These are phyloP conservation scores for Podilymbus podiceps DNA, from an alignment of 2,113 vertebrate species.

Conservation along the genomic window DNA sequence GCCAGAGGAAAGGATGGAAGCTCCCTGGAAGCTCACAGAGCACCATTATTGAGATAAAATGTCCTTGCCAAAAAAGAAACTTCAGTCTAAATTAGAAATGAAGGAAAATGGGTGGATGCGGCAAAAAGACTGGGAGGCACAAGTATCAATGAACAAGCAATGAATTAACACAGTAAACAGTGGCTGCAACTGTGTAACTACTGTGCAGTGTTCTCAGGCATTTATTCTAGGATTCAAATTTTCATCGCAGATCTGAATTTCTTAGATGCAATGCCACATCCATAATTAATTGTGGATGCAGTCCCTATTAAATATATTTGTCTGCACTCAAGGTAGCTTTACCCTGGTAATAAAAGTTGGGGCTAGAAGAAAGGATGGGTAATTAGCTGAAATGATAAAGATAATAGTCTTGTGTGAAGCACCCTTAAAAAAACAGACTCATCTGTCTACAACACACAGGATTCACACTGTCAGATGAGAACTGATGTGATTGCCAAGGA, in stretches of 20 bases:
- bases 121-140: neutral
- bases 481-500: neutral
- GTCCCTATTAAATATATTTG: neutral
- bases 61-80: neutral
- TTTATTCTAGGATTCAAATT: neutral
- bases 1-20: neutral
- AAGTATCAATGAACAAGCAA: neutral
- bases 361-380: neutral
- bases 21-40: neutral
- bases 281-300: neutral
- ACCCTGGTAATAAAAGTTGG: neutral
- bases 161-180: neutral
- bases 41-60: neutral
- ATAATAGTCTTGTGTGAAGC: neutral
- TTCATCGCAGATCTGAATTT: neutral
- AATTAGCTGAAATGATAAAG: neutral
- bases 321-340: neutral
- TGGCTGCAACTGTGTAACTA: neutral
- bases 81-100: neutral
- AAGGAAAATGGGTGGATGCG: neutral
- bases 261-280: neutral
- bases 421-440: neutral
- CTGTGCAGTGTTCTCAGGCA: neutral
- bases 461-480: neutral
- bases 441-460: neutral